Base-by-base conservation (phyloP, 2,113 vertebrate species). In the Ceuthmochares aereus region DNA sequence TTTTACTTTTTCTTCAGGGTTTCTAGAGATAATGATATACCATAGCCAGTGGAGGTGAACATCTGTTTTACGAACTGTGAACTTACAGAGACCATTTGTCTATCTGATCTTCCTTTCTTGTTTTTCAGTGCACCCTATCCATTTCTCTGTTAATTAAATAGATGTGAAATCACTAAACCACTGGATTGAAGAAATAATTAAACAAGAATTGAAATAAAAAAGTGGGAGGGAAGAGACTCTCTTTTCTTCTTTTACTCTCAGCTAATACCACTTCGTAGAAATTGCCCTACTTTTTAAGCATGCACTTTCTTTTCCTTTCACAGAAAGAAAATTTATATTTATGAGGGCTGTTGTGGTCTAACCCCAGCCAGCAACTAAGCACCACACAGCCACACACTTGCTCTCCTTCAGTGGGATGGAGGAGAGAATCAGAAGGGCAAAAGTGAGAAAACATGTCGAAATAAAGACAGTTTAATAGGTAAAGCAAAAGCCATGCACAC, bases 21-120 rank as follows among this genome's bases (percentile, higher is more conserved):
- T 98, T 93, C 93, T 94, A 60, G 81, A 94, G 89, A 96, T 97
- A 97, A 97, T 97, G 95, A 98, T 95, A 97, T 84, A 97, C 92
- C 80, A 81, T 55, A 96, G 90, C 96, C 95, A 96, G 96, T 11
- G 30, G 92, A 97, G 96, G 96, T 91, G 95, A 97, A 97, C 97
- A 98, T 98, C 97, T 98, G 97, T 97, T 98, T 97, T 93, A 96
- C 96, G 96, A 97, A 95, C 89, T 89, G 67, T 92, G 96, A 97
- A 97, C 89, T 97, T 96, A 89, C 45, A 96, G 82, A 91, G 93
- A 96, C 94, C 96, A 96, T 98, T 98, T 97, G 92, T 97, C 97
- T 97, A 83, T 96, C 93, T 97, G 96, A 96, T 97, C 93, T 94
- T 91, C 80, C 67, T 93, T 96, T 96, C 95, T 92, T 86, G 77